These are phyloP conservation scores for Calidris pygmaea DNA, from an alignment of 2,113 vertebrate species.

Conservation along the genomic window DNA sequence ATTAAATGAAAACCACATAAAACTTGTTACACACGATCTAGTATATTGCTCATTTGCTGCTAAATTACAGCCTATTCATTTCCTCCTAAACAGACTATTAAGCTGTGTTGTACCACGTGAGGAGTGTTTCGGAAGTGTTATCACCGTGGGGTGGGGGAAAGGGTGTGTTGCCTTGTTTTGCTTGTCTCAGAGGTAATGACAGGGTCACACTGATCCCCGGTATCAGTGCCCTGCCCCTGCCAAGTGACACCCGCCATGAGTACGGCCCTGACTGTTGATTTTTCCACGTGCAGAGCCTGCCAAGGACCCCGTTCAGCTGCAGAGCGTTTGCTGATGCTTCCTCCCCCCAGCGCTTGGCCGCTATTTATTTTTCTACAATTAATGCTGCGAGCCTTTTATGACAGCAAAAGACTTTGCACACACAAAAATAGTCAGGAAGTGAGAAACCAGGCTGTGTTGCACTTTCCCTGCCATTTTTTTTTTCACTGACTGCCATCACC, in stretches of 20 bases:
- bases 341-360: not conserved
- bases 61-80: conserved; percentile 49
- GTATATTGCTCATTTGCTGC: conserved; percentile 34
- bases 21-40: conserved; percentile 26
- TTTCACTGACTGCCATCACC: not conserved
- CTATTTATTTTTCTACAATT: not conserved
- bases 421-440: not conserved
- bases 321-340: conserved; percentile 9
- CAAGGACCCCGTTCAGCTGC: conserved; percentile 1
- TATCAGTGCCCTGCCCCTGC: conserved; percentile 10
- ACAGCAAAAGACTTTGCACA: not conserved
- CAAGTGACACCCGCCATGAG: not conserved
- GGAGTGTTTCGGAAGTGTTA: conserved; percentile 33
- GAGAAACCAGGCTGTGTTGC: not conserved
- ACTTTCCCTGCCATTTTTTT: not conserved
- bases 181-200: conserved; percentile 12
- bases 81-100: conserved; percentile 41
- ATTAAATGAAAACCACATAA: conserved; percentile 50
- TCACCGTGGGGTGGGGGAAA: not conserved
- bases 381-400: not conserved
- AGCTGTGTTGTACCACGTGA: not conserved
- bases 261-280: conserved; percentile 44
- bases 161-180: conserved; percentile 13
- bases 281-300: conserved; percentile 44
- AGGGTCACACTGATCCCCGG: conserved; percentile 20